Percentiles rank a stretch among this genome's conserved stretches.
Evolutionary conservation across 2,113 vertebrate genomes (phyloP).

Genomic region (Mormoops blainvillei): DNA sequence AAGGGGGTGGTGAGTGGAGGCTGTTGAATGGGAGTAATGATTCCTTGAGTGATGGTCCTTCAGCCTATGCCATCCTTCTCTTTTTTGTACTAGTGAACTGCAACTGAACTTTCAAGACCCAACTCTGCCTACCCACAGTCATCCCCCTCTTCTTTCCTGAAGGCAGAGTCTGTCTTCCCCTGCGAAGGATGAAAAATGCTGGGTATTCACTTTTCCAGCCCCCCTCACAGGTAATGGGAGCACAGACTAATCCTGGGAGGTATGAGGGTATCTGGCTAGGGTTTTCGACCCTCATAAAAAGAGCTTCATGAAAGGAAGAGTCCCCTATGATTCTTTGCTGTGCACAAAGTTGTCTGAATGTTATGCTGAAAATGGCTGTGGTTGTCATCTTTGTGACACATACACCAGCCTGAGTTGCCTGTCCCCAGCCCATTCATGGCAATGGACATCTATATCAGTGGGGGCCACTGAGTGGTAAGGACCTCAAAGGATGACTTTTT

Average conservation of each 20-base stretch:
- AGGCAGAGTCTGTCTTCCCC: background rate
- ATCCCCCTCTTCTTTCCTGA: background rate
- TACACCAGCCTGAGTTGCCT: background rate
- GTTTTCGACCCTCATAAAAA: background rate
- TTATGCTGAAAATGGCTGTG: background rate
- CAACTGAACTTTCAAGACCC: background rate
- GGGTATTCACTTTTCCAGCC: background rate
- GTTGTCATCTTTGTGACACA: background rate
- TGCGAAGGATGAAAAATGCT: background rate
- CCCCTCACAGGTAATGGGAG: no score
- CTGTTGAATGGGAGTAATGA: background rate
- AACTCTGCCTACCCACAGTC: background rate
- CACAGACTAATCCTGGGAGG: no score
- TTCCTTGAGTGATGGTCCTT: background rate
- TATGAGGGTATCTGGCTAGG: background rate
- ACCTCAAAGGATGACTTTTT: background rate
- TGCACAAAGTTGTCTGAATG: background rate
- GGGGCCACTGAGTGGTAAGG: no score
- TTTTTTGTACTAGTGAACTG: background rate
- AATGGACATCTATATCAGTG: background rate
- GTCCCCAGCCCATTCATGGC: background rate
- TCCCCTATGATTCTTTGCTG: background rate
- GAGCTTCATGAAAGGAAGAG: background rate
- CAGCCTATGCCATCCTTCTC: background rate
- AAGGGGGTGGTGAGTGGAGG: background rate